Evolutionary conservation across 2,113 vertebrate genomes (phyloP).

Genomic region (Addax nasomaculatus): DNA sequence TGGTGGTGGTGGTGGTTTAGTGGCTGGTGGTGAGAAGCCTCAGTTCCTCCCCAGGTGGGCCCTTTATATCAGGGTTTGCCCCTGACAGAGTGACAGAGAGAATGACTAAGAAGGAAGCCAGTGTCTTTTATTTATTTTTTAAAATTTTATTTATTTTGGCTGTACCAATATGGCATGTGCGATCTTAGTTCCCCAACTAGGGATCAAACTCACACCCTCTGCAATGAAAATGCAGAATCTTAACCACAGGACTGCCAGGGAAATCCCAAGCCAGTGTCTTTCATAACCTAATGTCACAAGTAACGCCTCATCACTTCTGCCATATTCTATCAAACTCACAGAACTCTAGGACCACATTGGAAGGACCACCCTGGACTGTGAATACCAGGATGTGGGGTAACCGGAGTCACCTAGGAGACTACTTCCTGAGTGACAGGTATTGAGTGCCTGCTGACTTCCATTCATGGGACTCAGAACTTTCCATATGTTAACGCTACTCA

Average conservation of each 20-base stretch:
- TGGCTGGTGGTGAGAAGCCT: neutral
- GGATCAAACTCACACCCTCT: neutral
- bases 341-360: neutral
- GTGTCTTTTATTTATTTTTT: neutral
- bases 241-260: neutral
- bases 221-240: neutral
- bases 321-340: neutral
- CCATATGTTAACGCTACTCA: neutral
- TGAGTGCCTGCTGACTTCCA: neutral
- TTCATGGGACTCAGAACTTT: neutral
- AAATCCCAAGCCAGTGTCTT: neutral
- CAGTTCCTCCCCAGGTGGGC: accelerated
- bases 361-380: neutral
- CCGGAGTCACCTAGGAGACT: neutral
- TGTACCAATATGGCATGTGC: neutral
- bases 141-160: neutral
- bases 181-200: neutral
- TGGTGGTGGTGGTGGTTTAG: neutral
- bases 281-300: neutral
- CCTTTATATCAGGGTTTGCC: neutral
- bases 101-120: neutral
- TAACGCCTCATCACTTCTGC: neutral
- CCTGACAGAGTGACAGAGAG: neutral
- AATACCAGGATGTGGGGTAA: neutral
- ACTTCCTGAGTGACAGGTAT: neutral